phyloP scores from a whole-genome alignment of 2,888 invertebrate species.

The Pyrocoelia pectoralis region DNA sequence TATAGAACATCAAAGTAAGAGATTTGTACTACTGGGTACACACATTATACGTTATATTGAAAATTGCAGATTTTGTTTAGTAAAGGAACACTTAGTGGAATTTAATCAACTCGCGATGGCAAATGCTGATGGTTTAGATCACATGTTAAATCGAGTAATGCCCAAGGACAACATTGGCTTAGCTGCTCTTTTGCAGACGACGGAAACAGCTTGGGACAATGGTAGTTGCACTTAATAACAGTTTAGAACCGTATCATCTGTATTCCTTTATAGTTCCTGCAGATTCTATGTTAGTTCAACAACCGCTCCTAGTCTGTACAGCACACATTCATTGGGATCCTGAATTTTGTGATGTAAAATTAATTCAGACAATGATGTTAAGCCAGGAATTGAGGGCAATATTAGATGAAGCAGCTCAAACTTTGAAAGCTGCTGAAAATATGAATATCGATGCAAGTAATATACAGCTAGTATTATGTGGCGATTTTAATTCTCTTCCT shows the following conservation, averaged over 20 bases:
- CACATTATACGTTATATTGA: not conserved
- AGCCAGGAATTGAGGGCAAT: slow-evolving; percentile 92
- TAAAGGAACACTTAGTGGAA: slow-evolving; percentile 96
- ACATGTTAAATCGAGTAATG: slow-evolving; percentile 98
- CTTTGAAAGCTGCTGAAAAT: slow-evolving; percentile 72
- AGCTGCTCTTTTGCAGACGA: slow-evolving; percentile 93
- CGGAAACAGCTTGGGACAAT: slow-evolving; percentile 93
- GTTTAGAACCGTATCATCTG: not conserved
- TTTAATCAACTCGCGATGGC: slow-evolving; percentile 99
- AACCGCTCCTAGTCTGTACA: slow-evolving; percentile 94
- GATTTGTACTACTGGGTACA: not conserved
- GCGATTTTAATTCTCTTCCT: slow-evolving; percentile 98
- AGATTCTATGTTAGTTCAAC: slow-evolving; percentile 79
- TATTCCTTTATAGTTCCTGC: slow-evolving; percentile 61
- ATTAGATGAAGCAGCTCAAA: slow-evolving; percentile 84
- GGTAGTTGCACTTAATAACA: slow-evolving; percentile 63
- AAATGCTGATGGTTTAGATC: slow-evolving; percentile 96
- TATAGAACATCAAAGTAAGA: slow-evolving; percentile 87
- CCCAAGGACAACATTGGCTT: slow-evolving; percentile 99
- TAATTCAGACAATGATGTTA: slow-evolving; percentile 99
- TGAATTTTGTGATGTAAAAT: slow-evolving; percentile 98
- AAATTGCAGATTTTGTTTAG: slow-evolving; percentile 79
- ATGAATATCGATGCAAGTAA: slow-evolving; percentile 77
- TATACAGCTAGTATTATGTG: slow-evolving; percentile 93
- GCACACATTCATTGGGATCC: slow-evolving; percentile 99